These are phyloP conservation scores for Boloria euphrosyne DNA, from an alignment of 2,888 invertebrate genomes.

Conservation along the genomic window DNA sequence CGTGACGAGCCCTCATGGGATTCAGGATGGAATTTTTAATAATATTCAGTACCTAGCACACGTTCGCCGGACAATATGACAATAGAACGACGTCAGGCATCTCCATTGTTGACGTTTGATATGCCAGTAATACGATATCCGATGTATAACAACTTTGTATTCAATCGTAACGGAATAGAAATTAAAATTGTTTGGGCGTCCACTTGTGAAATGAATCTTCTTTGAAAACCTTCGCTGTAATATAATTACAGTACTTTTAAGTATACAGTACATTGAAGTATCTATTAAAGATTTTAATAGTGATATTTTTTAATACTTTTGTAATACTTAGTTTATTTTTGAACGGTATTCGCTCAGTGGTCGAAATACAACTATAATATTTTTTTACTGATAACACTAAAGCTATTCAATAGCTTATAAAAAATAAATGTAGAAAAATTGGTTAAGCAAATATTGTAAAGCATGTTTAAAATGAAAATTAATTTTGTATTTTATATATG, in stretches of 20 bases:
- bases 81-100: conserved; percentile 33
- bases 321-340: no score
- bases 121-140: conserved; percentile 28
- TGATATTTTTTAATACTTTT: neutral
- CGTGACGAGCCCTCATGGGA: conserved; percentile 18
- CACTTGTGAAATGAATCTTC: neutral
- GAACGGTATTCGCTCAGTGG: no score
- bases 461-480: no score
- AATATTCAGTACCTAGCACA: conserved; percentile 30
- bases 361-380: no score
- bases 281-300: neutral
- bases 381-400: no score
- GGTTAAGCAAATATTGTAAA: no score
- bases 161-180: conserved; percentile 13
- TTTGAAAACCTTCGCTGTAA: neutral
- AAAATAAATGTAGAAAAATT: no score
- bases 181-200: conserved; percentile 11
- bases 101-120: conserved; percentile 38
- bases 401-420: no score
- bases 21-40: conserved; percentile 35
- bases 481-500: no score
- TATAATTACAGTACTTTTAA: neutral
- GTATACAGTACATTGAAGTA: neutral
- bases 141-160: conserved; percentile 16
- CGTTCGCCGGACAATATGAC: conserved; percentile 32